Base-by-base conservation (phyloP, 1,140 invertebrate genomes). In the Panagrolaimus sp. region DNA sequence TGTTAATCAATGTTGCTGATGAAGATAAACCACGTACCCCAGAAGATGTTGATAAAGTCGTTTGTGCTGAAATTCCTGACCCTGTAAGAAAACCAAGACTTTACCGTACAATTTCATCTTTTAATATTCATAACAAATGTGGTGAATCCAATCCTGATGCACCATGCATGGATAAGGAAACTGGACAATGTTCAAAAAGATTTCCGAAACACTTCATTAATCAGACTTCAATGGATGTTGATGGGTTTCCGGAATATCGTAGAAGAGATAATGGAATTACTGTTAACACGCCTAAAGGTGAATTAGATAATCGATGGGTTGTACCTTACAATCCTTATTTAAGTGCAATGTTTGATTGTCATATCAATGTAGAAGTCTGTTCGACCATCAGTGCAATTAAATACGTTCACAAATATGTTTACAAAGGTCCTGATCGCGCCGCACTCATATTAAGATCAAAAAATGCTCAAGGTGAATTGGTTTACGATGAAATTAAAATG, bases 61-160 rank as follows among this genome's bases (percentile, higher is more conserved):
- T 88, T 71, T 86, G 70, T 55, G 87, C 86, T 6, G 86, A 88
- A 84, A 85, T 88, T 69, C 86, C 87, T 43, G 83, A 87, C 84
- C 62, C 63, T 44, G 55, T 74, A 47, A 77, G 21, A 62, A 84
- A 88, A 80, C 82, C 78, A 71, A n/a, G n/a, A n/a, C 71, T 87
- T 75, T 45, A 72, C 84, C 48, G 67, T 32, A 71, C 72, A 63
- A 81, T 87, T 17, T 84, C 62, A 7, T 84, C 43, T 24, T 69
- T 83, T 71, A 87, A 83, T 83, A 65, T 87, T 48, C 83, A 84
- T 70, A 76, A 71, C 21, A 73, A 79, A 28, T 80, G 83, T 73
- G 82, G 72, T 15, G 9, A 2, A 14, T 10, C 43, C 17, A 78
- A 76, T 58, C 64, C 63, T 72, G 65, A 72, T 14, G 65, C 78